Evolutionary conservation across 2,113 vertebrate genomes (phyloP), one percentile per base, ranked within the genome.

Genomic region (Neofelis nebulosa): DNA sequence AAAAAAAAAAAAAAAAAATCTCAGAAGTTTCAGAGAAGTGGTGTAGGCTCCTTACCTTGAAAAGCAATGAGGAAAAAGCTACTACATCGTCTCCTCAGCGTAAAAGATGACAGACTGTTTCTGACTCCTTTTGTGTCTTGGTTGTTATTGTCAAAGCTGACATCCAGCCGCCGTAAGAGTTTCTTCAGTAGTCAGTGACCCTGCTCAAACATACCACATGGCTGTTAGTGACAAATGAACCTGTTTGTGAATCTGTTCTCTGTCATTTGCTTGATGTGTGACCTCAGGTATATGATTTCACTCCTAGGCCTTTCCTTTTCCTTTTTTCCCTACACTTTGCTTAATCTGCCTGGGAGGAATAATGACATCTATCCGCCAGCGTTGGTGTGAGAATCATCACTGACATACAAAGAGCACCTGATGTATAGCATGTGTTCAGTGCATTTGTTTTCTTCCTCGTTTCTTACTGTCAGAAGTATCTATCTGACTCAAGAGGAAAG

Each of bases 401-500:
- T 73, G 61, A 73, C 36, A 11, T 18, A 61, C 29, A 61, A 63
- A 74, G 36, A 92, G 23, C 45, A 38, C 78, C 29, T 68, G 52
- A 5, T 36, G 29, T 4, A 5, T 7, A 45, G 19, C 31, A 36
- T 55, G 45, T 92, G 69, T 27, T 90, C n/a, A 1, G 48, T 4
- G 18, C 31, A 33, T 71, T 85, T 0, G 0, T 86, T 92, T 45
- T 79, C 38, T 13, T 31, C 50, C 52, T 93, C 5, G 0, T 94
- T 57, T 91, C 73, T 93, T 82, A 69, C 65, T 65, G 48, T 66
- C 66, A 94, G 50, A 69, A 94, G 31, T 48, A 83, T 13, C 41
- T 93, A 29, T 73, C 71, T 84, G 71, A 18, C 95, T 94, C 57
- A 69, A 61, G 45, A 96, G 55, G 18, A 93, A 87, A 84, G 63